A percentile compares a stretch with the other conserved stretches of the same genome.
These are phyloP conservation scores for Scelioninae gen. 1 DNA, from an alignment of 2,888 invertebrate genomes.

Conservation along the genomic window DNA sequence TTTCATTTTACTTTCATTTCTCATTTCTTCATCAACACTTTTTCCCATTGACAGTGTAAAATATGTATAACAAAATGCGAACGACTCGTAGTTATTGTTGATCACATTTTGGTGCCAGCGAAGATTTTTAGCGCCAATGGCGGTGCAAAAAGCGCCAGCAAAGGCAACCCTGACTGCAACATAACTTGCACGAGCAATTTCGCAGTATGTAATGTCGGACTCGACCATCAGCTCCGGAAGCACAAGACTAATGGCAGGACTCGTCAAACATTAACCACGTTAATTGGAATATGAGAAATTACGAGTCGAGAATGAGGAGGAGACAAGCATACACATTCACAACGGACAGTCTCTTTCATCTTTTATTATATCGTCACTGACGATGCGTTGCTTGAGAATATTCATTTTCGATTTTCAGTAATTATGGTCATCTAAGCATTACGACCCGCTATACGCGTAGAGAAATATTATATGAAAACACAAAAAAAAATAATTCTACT, in stretches of 20 bases:
- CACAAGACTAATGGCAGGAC: slow-evolving; percentile 69
- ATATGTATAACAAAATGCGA: slow-evolving; percentile 13
- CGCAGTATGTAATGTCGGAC: slow-evolving; percentile 30
- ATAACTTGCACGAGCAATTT: slow-evolving; percentile 49
- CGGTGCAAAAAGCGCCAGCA: slow-evolving; percentile 20
- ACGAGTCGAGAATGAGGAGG: slow-evolving; percentile 38
- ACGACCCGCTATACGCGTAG: slow-evolving; percentile 9
- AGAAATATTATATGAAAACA: no score
- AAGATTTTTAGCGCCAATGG: slow-evolving; percentile 39
- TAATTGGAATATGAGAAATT: slow-evolving; percentile 69
- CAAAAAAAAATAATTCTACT: slow-evolving; percentile 38
- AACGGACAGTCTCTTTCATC: slow-evolving; percentile 51
- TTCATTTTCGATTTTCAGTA: slow-evolving; percentile 53
- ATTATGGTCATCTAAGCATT: slow-evolving; percentile 24
- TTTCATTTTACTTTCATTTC: neutral
- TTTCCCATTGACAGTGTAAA: neutral
- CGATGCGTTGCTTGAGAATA: slow-evolving; percentile 34
- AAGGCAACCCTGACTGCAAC: neutral
- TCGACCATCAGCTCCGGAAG: slow-evolving; percentile 55
- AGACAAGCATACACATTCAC: no score
- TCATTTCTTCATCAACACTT: neutral
- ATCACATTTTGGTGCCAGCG: slow-evolving; percentile 48
- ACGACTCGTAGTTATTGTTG: neutral
- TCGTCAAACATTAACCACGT: slow-evolving; percentile 71
- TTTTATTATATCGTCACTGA: slow-evolving; percentile 57